Conservation (phyloP, 2,888 invertebrate genomes). For the Hyppa rectilinea region DNA sequence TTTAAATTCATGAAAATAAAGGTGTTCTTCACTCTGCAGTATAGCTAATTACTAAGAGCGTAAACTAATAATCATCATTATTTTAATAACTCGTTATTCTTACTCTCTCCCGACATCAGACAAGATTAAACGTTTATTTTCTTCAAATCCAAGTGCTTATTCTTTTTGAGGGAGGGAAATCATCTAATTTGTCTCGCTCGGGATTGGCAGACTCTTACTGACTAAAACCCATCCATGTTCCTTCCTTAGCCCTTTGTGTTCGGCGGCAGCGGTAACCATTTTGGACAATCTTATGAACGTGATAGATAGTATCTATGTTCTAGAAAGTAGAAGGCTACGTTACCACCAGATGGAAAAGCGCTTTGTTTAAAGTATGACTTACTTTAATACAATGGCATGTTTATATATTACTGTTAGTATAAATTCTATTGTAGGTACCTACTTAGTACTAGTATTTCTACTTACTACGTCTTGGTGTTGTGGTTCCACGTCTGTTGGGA, state of each 20-base stretch:
- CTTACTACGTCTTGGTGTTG: not conserved
- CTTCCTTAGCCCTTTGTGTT: too few species aligned
- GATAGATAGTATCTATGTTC: not conserved
- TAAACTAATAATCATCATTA: too few species aligned
- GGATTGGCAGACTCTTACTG: too few species aligned
- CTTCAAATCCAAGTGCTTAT: not conserved
- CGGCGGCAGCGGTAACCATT: too few species aligned
- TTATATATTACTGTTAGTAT: conserved; percentile 12
- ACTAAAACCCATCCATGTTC: too few species aligned
- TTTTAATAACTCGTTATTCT: not conserved
- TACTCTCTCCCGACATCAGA: not conserved
- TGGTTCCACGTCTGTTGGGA: not conserved
- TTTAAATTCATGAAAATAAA: not conserved
- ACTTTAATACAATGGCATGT: conserved; percentile 36
- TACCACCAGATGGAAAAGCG: not conserved
- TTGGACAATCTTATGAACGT: too few species aligned
- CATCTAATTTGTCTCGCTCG: too few species aligned
- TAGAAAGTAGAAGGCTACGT: not conserved
- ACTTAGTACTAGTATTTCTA: conserved; percentile 8
- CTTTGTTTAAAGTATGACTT: conserved; percentile 27
- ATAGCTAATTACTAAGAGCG: not conserved
- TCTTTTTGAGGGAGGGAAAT: too few species aligned
- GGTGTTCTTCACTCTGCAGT: not conserved
- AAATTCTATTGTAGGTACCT: conserved; percentile 1
- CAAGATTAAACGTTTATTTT: not conserved